Evolutionary conservation across 2,888 invertebrate genomes (phyloP).

Genomic region (Gastrophysa polygoni): DNA sequence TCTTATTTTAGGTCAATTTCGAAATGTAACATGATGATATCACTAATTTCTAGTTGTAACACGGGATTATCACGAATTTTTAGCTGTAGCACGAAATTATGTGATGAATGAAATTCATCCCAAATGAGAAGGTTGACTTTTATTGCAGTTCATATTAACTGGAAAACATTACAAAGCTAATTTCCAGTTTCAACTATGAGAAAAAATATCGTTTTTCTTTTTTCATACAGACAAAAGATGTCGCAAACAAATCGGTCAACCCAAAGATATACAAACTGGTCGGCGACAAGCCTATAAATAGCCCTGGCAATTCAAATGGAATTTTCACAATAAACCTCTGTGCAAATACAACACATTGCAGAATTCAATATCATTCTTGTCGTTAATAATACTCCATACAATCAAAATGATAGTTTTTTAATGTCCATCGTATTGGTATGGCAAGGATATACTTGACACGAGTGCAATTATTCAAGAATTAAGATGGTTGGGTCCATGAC

Average conservation of each 20-base stretch:
- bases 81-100: too few relatives aligned
- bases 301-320: not conserved
- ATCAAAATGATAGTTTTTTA: not conserved
- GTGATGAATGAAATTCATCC: too few relatives aligned
- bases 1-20: too few relatives aligned
- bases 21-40: too few relatives aligned
- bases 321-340: not conserved
- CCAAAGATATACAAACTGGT: not conserved
- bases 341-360: not conserved
- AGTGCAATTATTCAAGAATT: conserved; percentile 17
- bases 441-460: not conserved
- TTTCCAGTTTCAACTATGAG: too few relatives aligned
- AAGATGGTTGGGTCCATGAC: conserved; percentile 28
- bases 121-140: too few relatives aligned
- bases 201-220: not conserved
- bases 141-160: too few relatives aligned
- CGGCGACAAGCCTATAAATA: not conserved
- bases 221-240: not conserved
- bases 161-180: too few relatives aligned
- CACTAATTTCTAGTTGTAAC: too few relatives aligned
- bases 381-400: not conserved
- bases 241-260: not conserved
- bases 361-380: not conserved
- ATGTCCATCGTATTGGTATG: not conserved
- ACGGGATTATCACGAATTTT: too few relatives aligned